Evolutionary conservation across 2,113 vertebrate species (phyloP).

Genomic region (Notiomystis cincta): DNA sequence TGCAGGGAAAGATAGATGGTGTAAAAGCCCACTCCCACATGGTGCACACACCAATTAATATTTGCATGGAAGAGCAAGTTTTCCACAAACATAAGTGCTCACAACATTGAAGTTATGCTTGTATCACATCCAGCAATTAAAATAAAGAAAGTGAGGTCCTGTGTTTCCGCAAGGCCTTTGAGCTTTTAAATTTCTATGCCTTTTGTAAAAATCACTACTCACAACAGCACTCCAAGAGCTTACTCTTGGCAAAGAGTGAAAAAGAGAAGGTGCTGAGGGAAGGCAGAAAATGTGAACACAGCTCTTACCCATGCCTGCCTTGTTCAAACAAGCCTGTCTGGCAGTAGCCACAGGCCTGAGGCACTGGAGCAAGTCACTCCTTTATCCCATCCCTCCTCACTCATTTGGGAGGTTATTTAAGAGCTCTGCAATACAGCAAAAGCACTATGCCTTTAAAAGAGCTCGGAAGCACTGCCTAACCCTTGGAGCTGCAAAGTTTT

Average conservation of each 20-base stretch:
- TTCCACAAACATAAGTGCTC: not conserved
- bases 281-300: not conserved
- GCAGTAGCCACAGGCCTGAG: conserved; percentile 14
- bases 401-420: not conserved
- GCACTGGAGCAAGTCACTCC: not conserved
- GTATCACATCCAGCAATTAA: not conserved
- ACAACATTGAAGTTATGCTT: not conserved
- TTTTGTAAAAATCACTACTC: not conserved
- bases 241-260: not conserved
- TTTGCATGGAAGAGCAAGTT: not conserved
- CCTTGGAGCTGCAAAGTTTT: not conserved
- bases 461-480: not conserved
- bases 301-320: not conserved
- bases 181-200: not conserved
- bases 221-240: not conserved
- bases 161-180: not conserved
- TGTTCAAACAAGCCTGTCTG: conserved; percentile 13
- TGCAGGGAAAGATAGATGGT: not conserved
- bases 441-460: not conserved
- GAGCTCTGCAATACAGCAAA: not conserved
- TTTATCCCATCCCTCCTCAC: not conserved
- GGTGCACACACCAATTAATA: not conserved
- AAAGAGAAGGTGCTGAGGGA: conserved; percentile 4
- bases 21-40: not conserved
- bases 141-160: not conserved